A percentile compares a stretch with the other conserved stretches of the same genome.
These are phyloP conservation scores for Lanius collurio DNA, from an alignment of 2,113 vertebrate genomes.

Conservation along the genomic window DNA sequence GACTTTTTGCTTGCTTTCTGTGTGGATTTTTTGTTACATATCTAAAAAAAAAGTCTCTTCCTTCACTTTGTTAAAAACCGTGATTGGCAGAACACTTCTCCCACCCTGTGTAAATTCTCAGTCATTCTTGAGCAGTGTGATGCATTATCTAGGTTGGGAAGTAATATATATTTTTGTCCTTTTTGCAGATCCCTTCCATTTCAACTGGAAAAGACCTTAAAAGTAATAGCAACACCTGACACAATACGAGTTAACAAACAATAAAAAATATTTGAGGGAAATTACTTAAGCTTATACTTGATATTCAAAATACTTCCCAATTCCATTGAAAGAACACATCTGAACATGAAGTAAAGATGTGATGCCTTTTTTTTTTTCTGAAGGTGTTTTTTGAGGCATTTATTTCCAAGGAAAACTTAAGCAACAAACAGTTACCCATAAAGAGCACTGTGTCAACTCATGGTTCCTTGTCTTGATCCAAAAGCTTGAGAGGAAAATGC, in stretches of 20 bases:
- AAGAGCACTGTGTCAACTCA: background rate
- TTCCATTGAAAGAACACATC: background rate
- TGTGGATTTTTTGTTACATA: background rate
- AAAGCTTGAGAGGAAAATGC: background rate
- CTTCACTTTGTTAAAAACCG: background rate
- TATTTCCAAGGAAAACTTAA: background rate
- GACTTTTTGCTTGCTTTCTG: background rate
- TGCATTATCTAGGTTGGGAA: background rate
- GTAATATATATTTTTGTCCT: background rate
- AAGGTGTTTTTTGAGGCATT: background rate
- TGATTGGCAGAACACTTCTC: background rate
- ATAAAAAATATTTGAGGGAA: background rate
- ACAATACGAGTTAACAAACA: background rate
- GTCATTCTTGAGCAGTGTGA: background rate
- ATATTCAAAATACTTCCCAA: background rate
- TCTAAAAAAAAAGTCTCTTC: background rate
- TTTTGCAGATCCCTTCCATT: background rate
- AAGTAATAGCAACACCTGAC: background rate
- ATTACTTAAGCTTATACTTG: background rate
- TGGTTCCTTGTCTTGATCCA: background rate
- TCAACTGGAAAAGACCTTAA: background rate
- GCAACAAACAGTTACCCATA: background rate
- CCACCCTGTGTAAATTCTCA: background rate
- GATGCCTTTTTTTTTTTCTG: background rate
- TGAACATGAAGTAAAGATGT: background rate